phyloP scores from a whole-genome alignment of 2,113 vertebrate genomes.

The Manacus vitellinus region DNA sequence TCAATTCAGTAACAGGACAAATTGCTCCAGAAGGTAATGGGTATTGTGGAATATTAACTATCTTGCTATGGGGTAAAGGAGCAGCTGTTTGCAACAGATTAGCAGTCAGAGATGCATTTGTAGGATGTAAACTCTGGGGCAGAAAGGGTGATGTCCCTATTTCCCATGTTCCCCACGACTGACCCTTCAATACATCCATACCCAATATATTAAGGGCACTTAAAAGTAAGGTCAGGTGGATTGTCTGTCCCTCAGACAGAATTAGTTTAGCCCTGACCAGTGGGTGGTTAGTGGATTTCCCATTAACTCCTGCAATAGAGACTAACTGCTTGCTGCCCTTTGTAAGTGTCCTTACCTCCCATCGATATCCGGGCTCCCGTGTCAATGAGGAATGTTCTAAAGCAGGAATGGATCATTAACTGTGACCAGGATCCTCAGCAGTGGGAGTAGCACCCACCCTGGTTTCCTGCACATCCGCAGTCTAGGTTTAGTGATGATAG shows the following conservation, averaged over 20 bases:
- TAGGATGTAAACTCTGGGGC: not conserved
- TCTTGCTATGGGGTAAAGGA: not conserved
- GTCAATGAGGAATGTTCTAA: not conserved
- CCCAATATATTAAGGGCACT: not conserved
- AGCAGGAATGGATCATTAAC: not conserved
- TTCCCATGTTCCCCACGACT: not conserved
- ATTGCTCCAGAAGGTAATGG: slow-evolving; percentile 9
- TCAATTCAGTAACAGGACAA: slow-evolving; percentile 14
- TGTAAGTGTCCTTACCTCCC: not conserved
- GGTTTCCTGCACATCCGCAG: not conserved
- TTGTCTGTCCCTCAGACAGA: not conserved
- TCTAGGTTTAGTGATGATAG: not conserved
- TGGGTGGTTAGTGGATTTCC: not conserved
- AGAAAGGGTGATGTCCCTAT: not conserved
- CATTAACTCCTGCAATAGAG: not conserved
- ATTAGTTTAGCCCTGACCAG: not conserved
- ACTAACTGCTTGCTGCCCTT: not conserved
- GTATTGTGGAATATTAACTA: slow-evolving; percentile 19
- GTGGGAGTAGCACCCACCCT: not conserved
- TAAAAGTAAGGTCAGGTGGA: not conserved
- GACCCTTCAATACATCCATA: not conserved
- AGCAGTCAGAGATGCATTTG: not conserved
- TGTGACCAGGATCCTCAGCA: not conserved
- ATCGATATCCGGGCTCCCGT: fast-evolving
- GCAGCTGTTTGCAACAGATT: slow-evolving; percentile 16